Evolutionary conservation across 37 sponge, comb jelly and placozoan genomes (phyloP).

Genomic region (Halichondria panicea): DNA sequence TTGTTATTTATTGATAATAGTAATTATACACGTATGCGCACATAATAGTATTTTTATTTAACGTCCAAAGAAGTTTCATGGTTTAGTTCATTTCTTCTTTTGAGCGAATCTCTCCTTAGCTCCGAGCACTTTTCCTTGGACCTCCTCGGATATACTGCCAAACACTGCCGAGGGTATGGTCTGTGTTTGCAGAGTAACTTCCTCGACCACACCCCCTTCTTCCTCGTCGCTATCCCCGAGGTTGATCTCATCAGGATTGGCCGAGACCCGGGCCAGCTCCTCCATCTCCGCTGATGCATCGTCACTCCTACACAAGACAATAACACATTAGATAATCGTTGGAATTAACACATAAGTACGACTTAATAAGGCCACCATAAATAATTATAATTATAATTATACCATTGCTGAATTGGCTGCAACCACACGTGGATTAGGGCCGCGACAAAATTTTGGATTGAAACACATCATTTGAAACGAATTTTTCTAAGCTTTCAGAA

Average conservation of each 20-base stretch:
- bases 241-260: constrained; percentile 93
- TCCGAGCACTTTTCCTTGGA: constrained; percentile 55
- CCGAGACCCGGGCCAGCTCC: constrained; percentile 49
- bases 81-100: constrained; percentile 42
- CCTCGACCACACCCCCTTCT: constrained; percentile 49
- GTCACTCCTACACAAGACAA: constrained; percentile 56
- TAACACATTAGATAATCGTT: too few species aligned
- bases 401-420: too few species aligned
- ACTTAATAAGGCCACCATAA: background rate
- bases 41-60: too few species aligned
- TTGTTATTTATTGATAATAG: too few species aligned
- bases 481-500: too few species aligned
- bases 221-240: constrained; percentile 86
- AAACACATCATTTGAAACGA: too few species aligned
- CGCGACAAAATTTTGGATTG: too few species aligned
- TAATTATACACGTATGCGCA: too few species aligned
- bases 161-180: constrained; percentile 78
- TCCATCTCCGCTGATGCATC: constrained; percentile 81
- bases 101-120: constrained; percentile 33
- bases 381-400: background rate
- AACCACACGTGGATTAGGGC: too few species aligned
- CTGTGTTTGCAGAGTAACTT: constrained; percentile 42
- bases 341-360: too few species aligned
- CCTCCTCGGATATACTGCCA: constrained; percentile 73
- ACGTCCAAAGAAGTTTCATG: too few species aligned